Evolutionary conservation across 2,888 invertebrate species (phyloP).

Genomic region (Lasioglossum lativentre): DNA sequence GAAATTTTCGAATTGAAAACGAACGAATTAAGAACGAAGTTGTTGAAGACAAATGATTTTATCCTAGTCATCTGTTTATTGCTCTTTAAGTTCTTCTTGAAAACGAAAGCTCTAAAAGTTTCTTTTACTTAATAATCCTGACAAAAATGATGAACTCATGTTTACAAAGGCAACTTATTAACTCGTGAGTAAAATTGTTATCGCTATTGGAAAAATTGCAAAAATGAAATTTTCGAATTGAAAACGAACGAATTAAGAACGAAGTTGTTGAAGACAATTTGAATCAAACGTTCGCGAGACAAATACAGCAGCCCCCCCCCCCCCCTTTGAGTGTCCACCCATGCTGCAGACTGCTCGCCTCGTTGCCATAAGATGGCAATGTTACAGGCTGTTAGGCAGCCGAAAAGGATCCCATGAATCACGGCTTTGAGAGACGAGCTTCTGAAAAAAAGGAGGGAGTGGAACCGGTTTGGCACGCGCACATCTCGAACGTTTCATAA

Average conservation of each 20-base stretch:
- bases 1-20: neutral
- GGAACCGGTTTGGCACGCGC: constrained; percentile 77
- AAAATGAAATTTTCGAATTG: neutral
- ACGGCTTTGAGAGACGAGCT: constrained; percentile 67
- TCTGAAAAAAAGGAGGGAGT: constrained; percentile 60
- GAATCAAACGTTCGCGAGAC: constrained; percentile 37
- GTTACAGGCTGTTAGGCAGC: constrained; percentile 82
- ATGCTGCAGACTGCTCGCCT: constrained; percentile 66
- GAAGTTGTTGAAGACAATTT: neutral
- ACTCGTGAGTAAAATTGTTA: neutral
- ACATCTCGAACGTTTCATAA: constrained; percentile 60
- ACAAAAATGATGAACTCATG: neutral
- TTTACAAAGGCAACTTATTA: neutral
- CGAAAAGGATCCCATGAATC: constrained; percentile 80
- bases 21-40: neutral
- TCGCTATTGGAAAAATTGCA: neutral
- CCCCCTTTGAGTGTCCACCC: constrained; percentile 69
- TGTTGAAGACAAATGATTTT: neutral
- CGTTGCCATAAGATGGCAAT: constrained; percentile 80
- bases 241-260: neutral
- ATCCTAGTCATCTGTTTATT: neutral
- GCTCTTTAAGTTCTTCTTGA: too few relatives aligned
- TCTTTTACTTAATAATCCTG: neutral
- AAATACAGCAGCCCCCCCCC: constrained; percentile 57
- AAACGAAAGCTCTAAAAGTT: neutral